Percentiles rank a stretch among this genome's conserved stretches.
phyloP scores from a whole-genome alignment of 2,113 vertebrate species.

The Silurus glanis region DNA sequence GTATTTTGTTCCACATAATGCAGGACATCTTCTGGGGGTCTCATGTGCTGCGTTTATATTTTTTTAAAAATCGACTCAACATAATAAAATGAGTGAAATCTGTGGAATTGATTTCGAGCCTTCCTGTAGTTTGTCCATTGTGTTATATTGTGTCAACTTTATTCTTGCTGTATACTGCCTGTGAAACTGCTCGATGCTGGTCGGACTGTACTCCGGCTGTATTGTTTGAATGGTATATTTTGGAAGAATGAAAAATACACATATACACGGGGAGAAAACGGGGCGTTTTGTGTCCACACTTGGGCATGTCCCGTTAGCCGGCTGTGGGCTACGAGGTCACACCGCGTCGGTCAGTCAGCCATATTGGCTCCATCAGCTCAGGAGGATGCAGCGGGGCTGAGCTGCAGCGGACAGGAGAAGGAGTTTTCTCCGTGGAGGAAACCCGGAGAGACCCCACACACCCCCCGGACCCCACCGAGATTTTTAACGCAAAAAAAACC shows the following conservation, averaged over 20 bases:
- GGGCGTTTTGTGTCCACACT: background rate
- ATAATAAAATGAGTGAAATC: background rate
- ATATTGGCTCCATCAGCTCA: constrained; percentile 53
- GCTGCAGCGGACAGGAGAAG: constrained; percentile 40
- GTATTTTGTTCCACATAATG: background rate
- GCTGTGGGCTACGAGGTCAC: constrained; percentile 15
- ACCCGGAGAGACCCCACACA: background rate
- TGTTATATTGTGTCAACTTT: background rate
- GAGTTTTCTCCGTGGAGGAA: constrained; percentile 40
- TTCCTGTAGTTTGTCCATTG: background rate
- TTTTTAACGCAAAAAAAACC: constrained; percentile 23
- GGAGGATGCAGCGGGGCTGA: constrained; percentile 46
- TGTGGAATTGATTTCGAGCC: background rate
- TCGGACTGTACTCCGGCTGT: background rate
- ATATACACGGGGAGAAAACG: too few species aligned
- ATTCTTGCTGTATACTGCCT: background rate
- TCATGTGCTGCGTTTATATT: background rate
- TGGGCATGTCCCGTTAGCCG: constrained; percentile 1
- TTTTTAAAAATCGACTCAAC: background rate
- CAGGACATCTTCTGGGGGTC: background rate
- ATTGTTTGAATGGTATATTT: background rate
- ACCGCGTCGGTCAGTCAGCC: constrained; percentile 51
- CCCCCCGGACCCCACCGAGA: constrained; percentile 47
- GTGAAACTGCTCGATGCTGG: too few species aligned
- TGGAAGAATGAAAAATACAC: too few species aligned